Conservation (phyloP, 2,113 vertebrate species). For the Scophthalmus maximus region DNA sequence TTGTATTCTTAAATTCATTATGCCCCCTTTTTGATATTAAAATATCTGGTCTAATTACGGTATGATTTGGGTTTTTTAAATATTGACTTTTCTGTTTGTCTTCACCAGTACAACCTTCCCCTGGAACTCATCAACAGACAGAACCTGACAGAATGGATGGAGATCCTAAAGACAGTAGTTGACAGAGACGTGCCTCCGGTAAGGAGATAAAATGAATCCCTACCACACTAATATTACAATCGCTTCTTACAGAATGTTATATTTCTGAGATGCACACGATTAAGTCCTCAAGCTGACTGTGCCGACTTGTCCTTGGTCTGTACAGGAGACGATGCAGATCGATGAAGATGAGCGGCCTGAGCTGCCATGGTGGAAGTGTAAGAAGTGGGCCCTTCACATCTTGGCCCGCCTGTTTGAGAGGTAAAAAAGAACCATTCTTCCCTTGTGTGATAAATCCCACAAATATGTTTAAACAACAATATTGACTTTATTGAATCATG, state of each 20-base stretch:
- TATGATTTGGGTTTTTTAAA: background rate
- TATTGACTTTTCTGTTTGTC: background rate
- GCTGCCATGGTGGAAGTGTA: conserved; percentile 99
- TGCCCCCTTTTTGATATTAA: background rate
- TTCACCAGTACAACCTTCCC: conserved; percentile 93
- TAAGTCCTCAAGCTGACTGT: conserved; percentile 12
- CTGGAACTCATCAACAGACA: conserved; percentile 98
- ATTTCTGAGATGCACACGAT: background rate
- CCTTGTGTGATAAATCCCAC: fast-evolving
- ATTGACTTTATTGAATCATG: background rate
- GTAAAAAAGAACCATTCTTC: conserved; percentile 68
- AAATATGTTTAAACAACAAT: background rate
- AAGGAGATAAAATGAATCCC: conserved; percentile 61
- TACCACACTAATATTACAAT: background rate
- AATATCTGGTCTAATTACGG: background rate
- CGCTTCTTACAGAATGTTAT: background rate
- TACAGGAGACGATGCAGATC: conserved; percentile 95
- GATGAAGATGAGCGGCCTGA: conserved; percentile 98
- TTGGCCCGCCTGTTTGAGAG: conserved; percentile 98
- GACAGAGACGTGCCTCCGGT: conserved; percentile 97
- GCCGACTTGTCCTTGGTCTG: conserved; percentile 1
- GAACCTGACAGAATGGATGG: conserved; percentile 97
- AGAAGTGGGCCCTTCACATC: conserved; percentile 99
- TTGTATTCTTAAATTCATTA: background rate
- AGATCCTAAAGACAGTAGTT: conserved; percentile 96